phyloP scores from a whole-genome alignment of 2,113 vertebrate species.

The Typhlomys cinereus region DNA sequence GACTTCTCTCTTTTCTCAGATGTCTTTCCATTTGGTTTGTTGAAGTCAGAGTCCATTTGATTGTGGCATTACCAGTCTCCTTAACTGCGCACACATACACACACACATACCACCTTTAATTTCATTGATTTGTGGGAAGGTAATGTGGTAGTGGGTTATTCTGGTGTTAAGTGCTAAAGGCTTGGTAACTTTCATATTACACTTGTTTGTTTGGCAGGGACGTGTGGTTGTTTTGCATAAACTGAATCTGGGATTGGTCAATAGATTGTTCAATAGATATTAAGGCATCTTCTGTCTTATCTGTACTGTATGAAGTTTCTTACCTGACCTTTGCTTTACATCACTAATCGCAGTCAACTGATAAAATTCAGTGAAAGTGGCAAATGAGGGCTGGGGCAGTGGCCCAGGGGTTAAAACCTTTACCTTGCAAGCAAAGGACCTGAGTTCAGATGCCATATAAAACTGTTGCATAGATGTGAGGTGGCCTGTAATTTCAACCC shows the following conservation, averaged over 20 bases:
- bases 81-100: rapidly evolving
- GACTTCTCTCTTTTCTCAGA: neutral
- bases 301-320: neutral
- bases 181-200: neutral
- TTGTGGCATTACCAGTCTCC: neutral
- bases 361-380: neutral
- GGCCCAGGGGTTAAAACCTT: too few relatives aligned
- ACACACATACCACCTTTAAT: too few relatives aligned
- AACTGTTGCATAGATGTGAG: too few relatives aligned
- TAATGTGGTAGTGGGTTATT: neutral
- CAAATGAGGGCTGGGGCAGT: too few relatives aligned
- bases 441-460: too few relatives aligned
- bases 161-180: neutral
- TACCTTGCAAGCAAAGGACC: too few relatives aligned
- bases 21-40: neutral
- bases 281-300: neutral
- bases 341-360: too few relatives aligned
- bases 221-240: neutral
- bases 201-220: neutral
- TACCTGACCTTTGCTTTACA: rapidly evolving
- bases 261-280: neutral
- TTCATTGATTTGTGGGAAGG: neutral
- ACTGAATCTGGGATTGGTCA: too few relatives aligned
- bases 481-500: too few relatives aligned
- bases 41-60: neutral